Evolutionary conservation across 2,113 vertebrate genomes (phyloP).

Genomic region (Meriones unguiculatus): DNA sequence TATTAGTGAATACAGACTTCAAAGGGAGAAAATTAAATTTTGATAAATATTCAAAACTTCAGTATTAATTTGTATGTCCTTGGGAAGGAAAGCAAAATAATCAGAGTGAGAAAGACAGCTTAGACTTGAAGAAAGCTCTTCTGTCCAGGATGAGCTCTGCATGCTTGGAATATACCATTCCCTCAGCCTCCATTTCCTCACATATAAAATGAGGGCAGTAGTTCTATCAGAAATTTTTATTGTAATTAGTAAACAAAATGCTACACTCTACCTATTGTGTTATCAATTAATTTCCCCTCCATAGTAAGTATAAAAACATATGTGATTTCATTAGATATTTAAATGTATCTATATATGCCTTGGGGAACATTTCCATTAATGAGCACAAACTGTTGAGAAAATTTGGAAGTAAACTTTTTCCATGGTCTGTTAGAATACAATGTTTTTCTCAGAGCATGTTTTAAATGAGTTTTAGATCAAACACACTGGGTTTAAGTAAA

Average conservation of each 20-base stretch:
- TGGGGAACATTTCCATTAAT: neutral
- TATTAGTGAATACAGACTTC: neutral
- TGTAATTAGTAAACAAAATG: neutral
- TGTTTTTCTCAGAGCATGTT: neutral
- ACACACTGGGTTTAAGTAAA: neutral
- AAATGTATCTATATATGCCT: neutral
- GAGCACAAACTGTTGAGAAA: neutral
- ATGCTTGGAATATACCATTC: neutral
- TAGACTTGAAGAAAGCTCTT: neutral
- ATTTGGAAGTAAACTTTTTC: neutral
- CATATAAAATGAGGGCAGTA: neutral
- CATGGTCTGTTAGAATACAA: neutral
- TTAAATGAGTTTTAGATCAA: neutral
- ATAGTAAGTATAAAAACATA: neutral
- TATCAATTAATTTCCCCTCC: neutral
- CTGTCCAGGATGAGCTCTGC: neutral
- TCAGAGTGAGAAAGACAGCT: neutral
- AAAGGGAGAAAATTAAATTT: neutral
- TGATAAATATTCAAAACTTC: neutral
- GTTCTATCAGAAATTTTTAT: neutral
- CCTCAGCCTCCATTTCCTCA: neutral
- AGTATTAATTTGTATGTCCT: neutral
- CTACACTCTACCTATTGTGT: neutral
- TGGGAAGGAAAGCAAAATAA: neutral
- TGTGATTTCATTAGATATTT: neutral